Base-by-base conservation (phyloP, 1,140 invertebrate genomes). In the Hyphantria cunea region DNA sequence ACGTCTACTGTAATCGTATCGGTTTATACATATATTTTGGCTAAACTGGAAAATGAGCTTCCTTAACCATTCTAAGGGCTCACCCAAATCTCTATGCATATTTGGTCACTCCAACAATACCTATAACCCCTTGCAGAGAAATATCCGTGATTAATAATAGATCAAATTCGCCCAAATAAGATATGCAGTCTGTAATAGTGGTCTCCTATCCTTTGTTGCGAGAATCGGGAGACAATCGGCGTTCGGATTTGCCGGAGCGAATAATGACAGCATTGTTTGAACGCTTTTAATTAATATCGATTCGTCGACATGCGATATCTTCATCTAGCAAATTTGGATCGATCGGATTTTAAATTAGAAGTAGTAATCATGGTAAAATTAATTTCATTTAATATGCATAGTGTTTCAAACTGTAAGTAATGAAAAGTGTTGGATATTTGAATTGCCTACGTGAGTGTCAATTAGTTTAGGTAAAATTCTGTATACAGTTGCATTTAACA, bases 241-340 rank as follows among this genome's bases (percentile, higher is more conserved):
- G 53, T 58, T 64, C 55, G 65, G 56, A 56, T 66, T 66, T 62
- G 54, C 45, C 48, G 49, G 14, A 55, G 49, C 60, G 70, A 69
- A 65, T 65, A 76, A 76, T 76, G 59, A 58, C 65, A 48, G 55
- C 68, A 76, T 78, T 78, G 73, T 82, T 82, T 74, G 63, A 65
- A 59, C 61, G 71, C 74, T 72, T 83, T 79, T 84, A 82, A 86
- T 86, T 83, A 81, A 78, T 82, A 83, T 83, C 78, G 73, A 83
- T 83, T 62, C 62, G 64, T 66, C 68, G 73, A 78, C 68, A 72
- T 66, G 60, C 66, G 70, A 77, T 74, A 73, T 69, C 68, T 68
- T 59, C 62, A 63, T 71, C 54, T 37, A 34, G 39, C 47, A 51
- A 61, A 75, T 80, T 74, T 64, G 42, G 55, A 58, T 58, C 58